These are phyloP conservation scores for Pharmacophagus antenor DNA, from an alignment of 2,888 invertebrate genomes.

Conservation along the genomic window DNA sequence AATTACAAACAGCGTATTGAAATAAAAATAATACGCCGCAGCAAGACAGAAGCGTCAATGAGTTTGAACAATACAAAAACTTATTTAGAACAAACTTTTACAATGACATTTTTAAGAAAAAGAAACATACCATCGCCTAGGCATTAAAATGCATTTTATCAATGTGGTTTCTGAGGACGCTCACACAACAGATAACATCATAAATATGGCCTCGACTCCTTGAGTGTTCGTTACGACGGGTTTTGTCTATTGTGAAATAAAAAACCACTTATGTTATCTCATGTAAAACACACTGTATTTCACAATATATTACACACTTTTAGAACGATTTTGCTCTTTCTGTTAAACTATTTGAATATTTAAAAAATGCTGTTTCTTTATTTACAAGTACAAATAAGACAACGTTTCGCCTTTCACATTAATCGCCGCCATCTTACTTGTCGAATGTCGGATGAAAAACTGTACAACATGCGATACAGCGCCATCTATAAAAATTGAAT, in stretches of 20 bases:
- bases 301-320: slow-evolving; percentile 60
- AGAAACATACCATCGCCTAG: slow-evolving; percentile 74
- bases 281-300: slow-evolving; percentile 52
- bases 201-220: slow-evolving; percentile 84
- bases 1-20: slow-evolving; percentile 37
- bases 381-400: slow-evolving; percentile 77
- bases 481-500: slow-evolving; percentile 80
- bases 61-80: slow-evolving; percentile 62
- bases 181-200: slow-evolving; percentile 81
- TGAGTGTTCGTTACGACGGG: slow-evolving; percentile 77
- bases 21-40: slow-evolving; percentile 70
- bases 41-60: slow-evolving; percentile 70
- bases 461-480: slow-evolving; percentile 82
- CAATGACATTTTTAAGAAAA: slow-evolving; percentile 41
- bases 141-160: slow-evolving; percentile 66
- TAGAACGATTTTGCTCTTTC: slow-evolving; percentile 46
- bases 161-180: slow-evolving; percentile 76
- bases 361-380: slow-evolving; percentile 66
- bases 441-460: slow-evolving; percentile 63
- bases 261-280: slow-evolving; percentile 59
- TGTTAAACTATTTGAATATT: slow-evolving; percentile 50
- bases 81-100: slow-evolving; percentile 43
- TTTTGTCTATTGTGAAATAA: slow-evolving; percentile 78
- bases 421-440: slow-evolving; percentile 84
- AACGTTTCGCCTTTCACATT: slow-evolving; percentile 84